phyloP scores from a whole-genome alignment of 2,113 vertebrate species.

The Willisornis vidua region DNA sequence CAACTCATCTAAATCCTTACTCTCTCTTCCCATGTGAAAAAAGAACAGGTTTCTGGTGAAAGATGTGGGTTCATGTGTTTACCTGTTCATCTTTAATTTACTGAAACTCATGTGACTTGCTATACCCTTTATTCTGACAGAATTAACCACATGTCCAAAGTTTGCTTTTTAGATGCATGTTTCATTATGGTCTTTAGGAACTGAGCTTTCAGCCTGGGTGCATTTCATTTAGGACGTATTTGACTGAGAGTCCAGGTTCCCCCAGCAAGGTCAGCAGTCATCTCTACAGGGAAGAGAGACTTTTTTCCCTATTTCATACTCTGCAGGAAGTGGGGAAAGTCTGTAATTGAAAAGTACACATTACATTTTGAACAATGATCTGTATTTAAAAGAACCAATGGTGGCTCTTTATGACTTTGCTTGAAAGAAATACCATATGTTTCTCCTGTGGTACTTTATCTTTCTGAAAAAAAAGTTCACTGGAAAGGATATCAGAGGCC shows the following conservation, averaged over 20 bases:
- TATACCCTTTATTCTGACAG: background rate
- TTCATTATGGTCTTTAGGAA: background rate
- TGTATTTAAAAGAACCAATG: background rate
- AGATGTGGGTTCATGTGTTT: background rate
- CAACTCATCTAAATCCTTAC: background rate
- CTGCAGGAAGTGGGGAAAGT: background rate
- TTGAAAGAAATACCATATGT: background rate
- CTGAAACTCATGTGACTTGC: background rate
- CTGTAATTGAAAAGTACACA: background rate
- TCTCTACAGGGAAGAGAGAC: background rate
- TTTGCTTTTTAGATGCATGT: background rate
- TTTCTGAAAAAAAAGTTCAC: background rate
- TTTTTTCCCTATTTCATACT: background rate
- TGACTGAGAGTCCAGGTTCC: background rate
- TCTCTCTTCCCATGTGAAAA: background rate
- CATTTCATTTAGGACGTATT: background rate
- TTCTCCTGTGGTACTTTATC: background rate
- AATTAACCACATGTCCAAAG: background rate
- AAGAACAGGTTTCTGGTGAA: background rate
- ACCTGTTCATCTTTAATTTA: background rate
- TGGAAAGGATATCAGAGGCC: background rate
- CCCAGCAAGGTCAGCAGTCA: background rate
- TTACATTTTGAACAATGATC: background rate
- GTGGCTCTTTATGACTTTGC: background rate
- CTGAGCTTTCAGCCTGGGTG: background rate